Base-by-base conservation (phyloP, 2,113 vertebrate species). In the Scytalopus superciliaris region DNA sequence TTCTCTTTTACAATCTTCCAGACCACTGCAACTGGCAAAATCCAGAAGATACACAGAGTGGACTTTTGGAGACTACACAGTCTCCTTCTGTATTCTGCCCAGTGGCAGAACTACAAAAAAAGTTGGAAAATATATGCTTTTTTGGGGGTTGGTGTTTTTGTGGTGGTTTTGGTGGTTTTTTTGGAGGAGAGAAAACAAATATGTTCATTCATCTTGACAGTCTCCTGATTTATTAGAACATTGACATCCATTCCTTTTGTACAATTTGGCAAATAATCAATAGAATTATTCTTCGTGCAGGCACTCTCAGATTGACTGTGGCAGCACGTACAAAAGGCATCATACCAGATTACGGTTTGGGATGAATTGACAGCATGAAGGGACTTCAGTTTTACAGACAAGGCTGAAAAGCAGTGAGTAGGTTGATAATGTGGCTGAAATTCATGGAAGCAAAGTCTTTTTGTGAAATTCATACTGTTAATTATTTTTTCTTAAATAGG, bases 211-310 rank as follows among this genome's bases (percentile, higher is more conserved):
- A 93, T 97, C 95, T 94, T 96, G 96, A 94, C 97, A 97, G 89
- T 88, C 89, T 97, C 97, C 97, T 97, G 97, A 98, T 98, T 98
- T 98, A 98, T 98, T 97, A 96, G 96, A 95, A 87, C 59, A 35
- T 93, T 96, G 96, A 97, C 33, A 37, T 94, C 88, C 73, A 78
- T 87, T 97, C 62, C 84, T 96, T 98, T 97, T 97, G 94, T 97
- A 95, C 91, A 85, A 94, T 97, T 97, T 98, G 97, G 97, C 95
- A 97, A 97, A 97, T 80, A 96, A 97, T 98, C 97, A 95, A 91
- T 90, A 96, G 88, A 84, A 89, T 96, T 93, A 90, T 91, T 86
- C 84, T 90, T 94, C 7, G 4, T 84, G 94, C 73, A 90, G 42
- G 67, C 94, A 87, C 87, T 35, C 50, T 92, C 37, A 89, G 85